Evolutionary conservation across 2,888 invertebrate species (phyloP).

Genomic region (Carabus problematicus): DNA sequence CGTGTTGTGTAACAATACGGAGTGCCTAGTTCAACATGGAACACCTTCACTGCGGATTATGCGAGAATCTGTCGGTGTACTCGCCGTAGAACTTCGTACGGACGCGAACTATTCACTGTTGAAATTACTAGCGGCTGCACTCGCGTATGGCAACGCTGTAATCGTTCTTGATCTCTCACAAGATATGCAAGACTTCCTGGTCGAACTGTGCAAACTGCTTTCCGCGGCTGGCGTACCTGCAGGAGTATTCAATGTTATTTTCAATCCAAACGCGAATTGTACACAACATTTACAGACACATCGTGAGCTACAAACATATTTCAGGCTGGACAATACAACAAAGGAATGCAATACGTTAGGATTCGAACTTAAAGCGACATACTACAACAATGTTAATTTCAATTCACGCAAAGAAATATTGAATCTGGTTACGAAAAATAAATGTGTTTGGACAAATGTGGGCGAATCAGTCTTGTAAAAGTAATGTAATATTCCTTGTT

Average conservation of each 20-base stretch:
- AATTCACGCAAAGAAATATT: conserved; percentile 44
- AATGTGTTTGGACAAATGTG: conserved; percentile 53
- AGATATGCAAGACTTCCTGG: conserved; percentile 45
- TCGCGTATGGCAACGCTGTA: conserved; percentile 54
- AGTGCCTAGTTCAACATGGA: conserved; percentile 20
- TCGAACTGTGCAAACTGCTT: conserved; percentile 47
- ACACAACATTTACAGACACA: conserved; percentile 27
- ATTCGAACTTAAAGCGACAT: conserved; percentile 3
- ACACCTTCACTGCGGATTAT: conserved; percentile 20
- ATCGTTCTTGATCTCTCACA: conserved; percentile 48
- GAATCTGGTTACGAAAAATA: conserved; percentile 48
- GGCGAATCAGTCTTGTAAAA: conserved; percentile 49
- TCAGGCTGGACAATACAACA: conserved; percentile 3
- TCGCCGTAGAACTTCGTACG: conserved; percentile 48
- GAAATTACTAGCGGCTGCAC: conserved; percentile 49
- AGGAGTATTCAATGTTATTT: conserved; percentile 43
- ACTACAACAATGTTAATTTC: conserved; percentile 18
- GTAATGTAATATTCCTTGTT: no score
- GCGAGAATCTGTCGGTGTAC: conserved; percentile 51
- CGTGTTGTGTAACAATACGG: conserved; percentile 29
- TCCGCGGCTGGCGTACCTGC: conserved; percentile 46
- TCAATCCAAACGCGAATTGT: conserved; percentile 33
- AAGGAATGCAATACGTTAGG: neutral
- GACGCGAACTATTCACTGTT: conserved; percentile 43
- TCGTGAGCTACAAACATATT: conserved; percentile 41